Evolutionary conservation across 2,888 invertebrate genomes (phyloP), one percentile per base, ranked within the genome.

Genomic region (Oscheius myriophilus): DNA sequence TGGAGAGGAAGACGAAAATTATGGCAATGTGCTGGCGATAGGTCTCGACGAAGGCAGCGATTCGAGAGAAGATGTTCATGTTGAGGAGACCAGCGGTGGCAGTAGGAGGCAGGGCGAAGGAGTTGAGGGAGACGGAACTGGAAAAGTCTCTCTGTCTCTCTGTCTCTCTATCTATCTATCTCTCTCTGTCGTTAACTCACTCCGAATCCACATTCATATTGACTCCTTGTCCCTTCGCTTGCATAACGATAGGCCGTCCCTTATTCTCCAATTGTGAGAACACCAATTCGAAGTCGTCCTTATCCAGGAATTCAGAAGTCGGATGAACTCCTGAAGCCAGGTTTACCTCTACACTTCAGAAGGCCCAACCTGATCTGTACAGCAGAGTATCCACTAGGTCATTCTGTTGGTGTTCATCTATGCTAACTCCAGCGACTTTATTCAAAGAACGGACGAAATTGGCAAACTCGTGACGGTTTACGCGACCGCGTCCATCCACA

Each of bases 21-120:
- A 95, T 95, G 87, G 95, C 95, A 73, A 96, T 95, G 86, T 96
- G 95, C 85, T 96, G 96, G 16, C 80, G 90, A 87, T 96, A 95
- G 87, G 96, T 95, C 89, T 96, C 96, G 70, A 96, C 89, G 87
- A 93, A 95, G 0, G 96, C 95, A 25, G 67, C 58, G 1, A 55
- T n/a, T n/a, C 61, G 61, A n/a, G 53, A 69, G 45, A 61, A 66
- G n/a, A 58, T 41, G 23, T 42, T 52, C 18, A 61, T n/a, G 21
- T 46, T 46, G 4, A 61, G 46, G 16, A 70, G 54, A 59, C 65
- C 59, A 18, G 66, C 53, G 14, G 57, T 57, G 7, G 57, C 53
- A 7, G 59, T n/a, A 61, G 72, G 25, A 3, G 76, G 72, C 11
- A 85, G 81, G 26, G 83, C 83, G 74, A 86, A 86, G 9, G 84